phyloP scores from a whole-genome alignment of 2,888 invertebrate species.

The Polyommatus icarus region DNA sequence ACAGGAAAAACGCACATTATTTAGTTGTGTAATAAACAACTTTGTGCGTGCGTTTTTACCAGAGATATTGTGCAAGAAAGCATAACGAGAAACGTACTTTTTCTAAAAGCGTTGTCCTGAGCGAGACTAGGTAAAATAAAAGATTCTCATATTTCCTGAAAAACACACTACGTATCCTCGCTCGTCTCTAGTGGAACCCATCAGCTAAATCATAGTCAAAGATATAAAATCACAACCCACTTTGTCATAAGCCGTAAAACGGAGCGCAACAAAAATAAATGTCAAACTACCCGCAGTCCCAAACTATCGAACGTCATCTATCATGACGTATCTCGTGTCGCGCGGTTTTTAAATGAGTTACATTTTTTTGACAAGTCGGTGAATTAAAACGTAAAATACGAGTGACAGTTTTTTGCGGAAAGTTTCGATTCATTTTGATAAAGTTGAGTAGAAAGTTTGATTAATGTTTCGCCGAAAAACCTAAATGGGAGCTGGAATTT shows the following conservation, averaged over 20 bases:
- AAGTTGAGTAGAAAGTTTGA: slow-evolving; percentile 17
- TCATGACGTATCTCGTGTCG: slow-evolving; percentile 4
- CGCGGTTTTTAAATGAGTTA: slow-evolving; percentile 27
- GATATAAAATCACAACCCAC: background rate
- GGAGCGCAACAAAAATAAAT: background rate
- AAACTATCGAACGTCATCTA: slow-evolving; percentile 15
- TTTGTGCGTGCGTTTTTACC: too few species aligned
- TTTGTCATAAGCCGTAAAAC: background rate
- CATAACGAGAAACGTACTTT: too few species aligned
- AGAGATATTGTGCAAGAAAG: too few species aligned
- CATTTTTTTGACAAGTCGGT: slow-evolving; percentile 21
- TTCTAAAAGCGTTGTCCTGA: too few species aligned
- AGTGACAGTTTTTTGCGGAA: slow-evolving; percentile 11
- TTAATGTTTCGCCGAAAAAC: slow-evolving; percentile 24
- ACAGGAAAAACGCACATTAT: too few species aligned
- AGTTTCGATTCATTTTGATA: slow-evolving; percentile 21
- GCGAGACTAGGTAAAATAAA: too few species aligned
- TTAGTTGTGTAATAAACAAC: too few species aligned
- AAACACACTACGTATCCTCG: too few species aligned
- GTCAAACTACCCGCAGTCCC: background rate
- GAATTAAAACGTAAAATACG: slow-evolving; percentile 28
- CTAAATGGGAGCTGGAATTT: background rate
- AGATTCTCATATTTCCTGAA: too few species aligned
- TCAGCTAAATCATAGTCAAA: background rate
- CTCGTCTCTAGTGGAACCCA: too few species aligned